phyloP scores from a whole-genome alignment of 2,888 invertebrate genomes.

The Halocaridina rubra region DNA sequence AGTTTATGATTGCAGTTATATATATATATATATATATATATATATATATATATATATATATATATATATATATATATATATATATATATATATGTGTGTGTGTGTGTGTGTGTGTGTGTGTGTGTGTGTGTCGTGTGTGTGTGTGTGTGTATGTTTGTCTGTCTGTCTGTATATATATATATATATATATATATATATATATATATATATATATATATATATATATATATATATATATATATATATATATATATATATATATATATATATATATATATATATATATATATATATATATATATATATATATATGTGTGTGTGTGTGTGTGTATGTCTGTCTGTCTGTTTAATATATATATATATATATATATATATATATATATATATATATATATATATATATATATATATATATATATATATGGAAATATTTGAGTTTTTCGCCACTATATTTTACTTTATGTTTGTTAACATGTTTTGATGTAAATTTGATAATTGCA shows the following conservation, averaged over 20 bases:
- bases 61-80: not conserved
- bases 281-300: not conserved
- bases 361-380: not conserved
- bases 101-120: not conserved
- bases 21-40: not conserved
- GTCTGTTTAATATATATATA: not conserved
- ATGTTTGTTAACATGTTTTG: not conserved
- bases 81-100: not conserved
- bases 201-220: not conserved
- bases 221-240: not conserved
- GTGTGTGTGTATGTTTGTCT: not conserved
- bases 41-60: not conserved
- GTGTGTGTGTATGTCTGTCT: not conserved
- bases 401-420: not conserved
- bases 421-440: no score
- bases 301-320: not conserved
- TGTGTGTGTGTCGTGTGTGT: not conserved
- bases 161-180: not conserved
- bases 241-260: not conserved
- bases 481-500: no score
- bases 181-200: not conserved
- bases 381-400: not conserved
- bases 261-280: not conserved
- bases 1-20: not conserved
- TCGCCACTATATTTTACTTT: no score